These are phyloP conservation scores for Chaetorhynchus papuensis DNA, from an alignment of 2,113 vertebrate species.

Conservation along the genomic window DNA sequence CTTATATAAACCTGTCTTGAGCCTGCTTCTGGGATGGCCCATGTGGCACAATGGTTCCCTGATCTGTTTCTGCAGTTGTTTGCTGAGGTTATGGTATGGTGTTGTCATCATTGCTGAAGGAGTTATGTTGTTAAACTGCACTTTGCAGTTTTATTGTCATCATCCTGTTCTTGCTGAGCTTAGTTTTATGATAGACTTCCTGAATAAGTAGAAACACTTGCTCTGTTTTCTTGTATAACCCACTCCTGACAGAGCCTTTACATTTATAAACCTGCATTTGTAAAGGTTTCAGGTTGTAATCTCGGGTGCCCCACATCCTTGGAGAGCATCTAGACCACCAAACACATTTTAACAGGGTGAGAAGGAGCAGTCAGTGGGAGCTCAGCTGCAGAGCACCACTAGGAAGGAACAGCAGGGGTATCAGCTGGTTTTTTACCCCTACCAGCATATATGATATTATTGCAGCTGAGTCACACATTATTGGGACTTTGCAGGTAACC, in stretches of 20 bases:
- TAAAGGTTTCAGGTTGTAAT: neutral
- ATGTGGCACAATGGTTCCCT: neutral
- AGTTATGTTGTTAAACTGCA: neutral
- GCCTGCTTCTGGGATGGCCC: neutral
- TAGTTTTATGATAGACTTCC: neutral
- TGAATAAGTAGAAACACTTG: neutral
- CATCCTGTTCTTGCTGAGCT: neutral
- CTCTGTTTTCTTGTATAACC: neutral
- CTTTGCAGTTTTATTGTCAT: neutral
- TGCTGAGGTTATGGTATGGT: neutral
- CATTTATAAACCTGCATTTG: neutral
- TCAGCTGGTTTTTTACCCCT: neutral
- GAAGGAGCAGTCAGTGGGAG: neutral
- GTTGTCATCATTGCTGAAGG: neutral
- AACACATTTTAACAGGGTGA: neutral
- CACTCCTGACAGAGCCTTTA: neutral
- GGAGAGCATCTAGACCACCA: neutral
- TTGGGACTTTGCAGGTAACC: neutral
- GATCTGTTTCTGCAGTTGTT: neutral
- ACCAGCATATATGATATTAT: neutral
- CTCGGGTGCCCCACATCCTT: neutral
- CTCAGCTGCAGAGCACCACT: neutral
- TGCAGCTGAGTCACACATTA: fast-evolving
- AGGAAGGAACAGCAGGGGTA: neutral
- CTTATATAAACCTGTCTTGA: neutral